Evolutionary conservation across 2,888 invertebrate species (phyloP).

Genomic region (Noctua janthina): DNA sequence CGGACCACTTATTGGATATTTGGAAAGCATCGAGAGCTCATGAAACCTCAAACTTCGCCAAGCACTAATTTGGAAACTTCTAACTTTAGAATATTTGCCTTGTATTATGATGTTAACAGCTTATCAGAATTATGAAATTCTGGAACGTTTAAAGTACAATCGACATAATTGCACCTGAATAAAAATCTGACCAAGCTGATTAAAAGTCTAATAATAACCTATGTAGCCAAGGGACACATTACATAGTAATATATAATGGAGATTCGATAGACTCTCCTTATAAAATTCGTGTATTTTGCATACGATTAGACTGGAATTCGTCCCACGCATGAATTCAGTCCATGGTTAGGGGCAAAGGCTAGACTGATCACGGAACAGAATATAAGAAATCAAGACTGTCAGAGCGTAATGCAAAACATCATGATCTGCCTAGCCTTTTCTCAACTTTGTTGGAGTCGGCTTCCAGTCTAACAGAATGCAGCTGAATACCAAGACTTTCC

Average conservation of each 20-base stretch:
- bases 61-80: slow-evolving; percentile 54
- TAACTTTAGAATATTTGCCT: slow-evolving; percentile 26
- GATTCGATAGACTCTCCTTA: background rate
- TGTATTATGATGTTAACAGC: slow-evolving; percentile 17
- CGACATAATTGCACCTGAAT: background rate
- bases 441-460: too few relatives aligned
- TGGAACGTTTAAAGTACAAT: background rate
- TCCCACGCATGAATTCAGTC: background rate
- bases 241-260: background rate
- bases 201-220: background rate
- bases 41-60: slow-evolving; percentile 31
- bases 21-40: slow-evolving; percentile 33
- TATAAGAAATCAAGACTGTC: background rate
- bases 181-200: background rate
- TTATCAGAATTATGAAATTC: background rate
- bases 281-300: background rate
- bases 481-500: too few relatives aligned
- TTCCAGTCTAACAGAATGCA: too few relatives aligned
- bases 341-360: background rate
- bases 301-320: background rate
- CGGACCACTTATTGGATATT: slow-evolving; percentile 51
- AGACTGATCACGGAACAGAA: background rate
- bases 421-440: too few relatives aligned
- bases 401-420: slow-evolving; percentile 53
- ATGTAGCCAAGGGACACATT: background rate